These are phyloP conservation scores for Mastacembelus armatus DNA, from an alignment of 2,797 vertebrate species.

Conservation along the genomic window DNA sequence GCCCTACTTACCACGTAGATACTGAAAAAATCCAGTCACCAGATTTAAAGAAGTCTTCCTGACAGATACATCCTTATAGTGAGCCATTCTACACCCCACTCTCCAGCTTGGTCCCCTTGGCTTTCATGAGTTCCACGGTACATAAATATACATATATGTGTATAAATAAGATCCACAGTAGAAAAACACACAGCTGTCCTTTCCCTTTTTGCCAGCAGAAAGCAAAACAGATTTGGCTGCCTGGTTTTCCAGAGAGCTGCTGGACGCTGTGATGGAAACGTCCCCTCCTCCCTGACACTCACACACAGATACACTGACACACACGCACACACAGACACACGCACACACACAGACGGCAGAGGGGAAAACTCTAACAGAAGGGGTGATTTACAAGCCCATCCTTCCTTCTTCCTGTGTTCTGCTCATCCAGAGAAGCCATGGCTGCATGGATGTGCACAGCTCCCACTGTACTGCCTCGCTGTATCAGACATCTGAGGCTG, in stretches of 20 bases:
- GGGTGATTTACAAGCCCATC: constrained; percentile 69
- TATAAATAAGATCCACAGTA: constrained; percentile 72
- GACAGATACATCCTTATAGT: constrained; percentile 82
- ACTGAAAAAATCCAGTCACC: constrained; percentile 88
- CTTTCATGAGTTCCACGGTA: constrained; percentile 73
- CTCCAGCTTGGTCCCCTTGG: constrained; percentile 55
- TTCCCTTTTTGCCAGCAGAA: constrained; percentile 73
- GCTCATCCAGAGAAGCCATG: constrained; percentile 74
- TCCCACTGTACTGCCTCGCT: constrained; percentile 77
- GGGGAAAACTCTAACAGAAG: constrained; percentile 63
- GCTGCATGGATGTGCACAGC: constrained; percentile 78
- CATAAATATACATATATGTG: constrained; percentile 49
- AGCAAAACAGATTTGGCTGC: constrained; percentile 79
- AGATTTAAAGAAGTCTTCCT: constrained; percentile 86
- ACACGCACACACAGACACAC: constrained; percentile 29
- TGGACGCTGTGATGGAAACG: constrained; percentile 72
- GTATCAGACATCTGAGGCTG: constrained; percentile 75
- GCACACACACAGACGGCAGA: constrained; percentile 32
- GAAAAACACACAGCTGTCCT: constrained; percentile 67
- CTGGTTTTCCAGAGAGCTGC: constrained; percentile 74
- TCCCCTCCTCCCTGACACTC: constrained; percentile 73
- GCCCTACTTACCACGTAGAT: constrained; percentile 88
- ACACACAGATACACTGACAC: constrained; percentile 46
- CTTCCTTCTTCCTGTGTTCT: constrained; percentile 75
- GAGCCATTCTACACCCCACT: constrained; percentile 83